Percentiles rank a stretch among this genome's conserved stretches.
phyloP scores from a whole-genome alignment of 2,888 invertebrate species.

The Synergus umbraculus region DNA sequence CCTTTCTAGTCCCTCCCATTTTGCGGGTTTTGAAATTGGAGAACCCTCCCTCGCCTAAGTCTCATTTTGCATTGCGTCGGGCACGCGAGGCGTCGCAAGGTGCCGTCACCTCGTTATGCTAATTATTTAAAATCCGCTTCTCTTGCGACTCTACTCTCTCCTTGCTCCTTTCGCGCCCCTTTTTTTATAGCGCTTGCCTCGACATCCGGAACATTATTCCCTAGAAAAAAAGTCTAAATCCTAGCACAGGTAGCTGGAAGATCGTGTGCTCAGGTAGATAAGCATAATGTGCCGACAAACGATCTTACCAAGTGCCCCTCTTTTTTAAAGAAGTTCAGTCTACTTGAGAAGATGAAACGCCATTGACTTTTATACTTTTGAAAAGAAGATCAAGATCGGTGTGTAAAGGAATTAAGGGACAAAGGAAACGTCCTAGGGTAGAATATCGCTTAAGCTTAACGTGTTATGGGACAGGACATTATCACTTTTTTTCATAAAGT shows the following conservation, averaged over 20 bases:
- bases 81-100: conserved; percentile 48
- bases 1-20: conserved; percentile 56
- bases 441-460: conserved; percentile 5
- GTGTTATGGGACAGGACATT: conserved; percentile 12
- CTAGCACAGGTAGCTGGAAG: conserved; percentile 19
- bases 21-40: conserved; percentile 71
- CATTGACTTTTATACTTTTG: conserved; percentile 30
- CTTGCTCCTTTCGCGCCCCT: conserved; percentile 13
- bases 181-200: conserved; percentile 30
- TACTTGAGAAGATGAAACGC: conserved; percentile 26
- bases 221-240: neutral
- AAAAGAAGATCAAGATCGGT: conserved; percentile 24
- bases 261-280: conserved; percentile 40
- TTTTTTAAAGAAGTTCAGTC: conserved; percentile 15
- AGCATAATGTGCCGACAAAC: conserved; percentile 37
- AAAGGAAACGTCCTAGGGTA: conserved; percentile 24
- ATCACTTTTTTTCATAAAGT: neutral
- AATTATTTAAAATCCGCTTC: conserved; percentile 71
- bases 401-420: neutral
- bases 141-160: conserved; percentile 31
- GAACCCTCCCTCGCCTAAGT: conserved; percentile 50
- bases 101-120: conserved; percentile 73
- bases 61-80: conserved; percentile 51
- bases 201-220: conserved; percentile 24
- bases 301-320: conserved; percentile 30